Base-by-base conservation (phyloP, 2,888 invertebrate species). In the Emmelina monodactyla region DNA sequence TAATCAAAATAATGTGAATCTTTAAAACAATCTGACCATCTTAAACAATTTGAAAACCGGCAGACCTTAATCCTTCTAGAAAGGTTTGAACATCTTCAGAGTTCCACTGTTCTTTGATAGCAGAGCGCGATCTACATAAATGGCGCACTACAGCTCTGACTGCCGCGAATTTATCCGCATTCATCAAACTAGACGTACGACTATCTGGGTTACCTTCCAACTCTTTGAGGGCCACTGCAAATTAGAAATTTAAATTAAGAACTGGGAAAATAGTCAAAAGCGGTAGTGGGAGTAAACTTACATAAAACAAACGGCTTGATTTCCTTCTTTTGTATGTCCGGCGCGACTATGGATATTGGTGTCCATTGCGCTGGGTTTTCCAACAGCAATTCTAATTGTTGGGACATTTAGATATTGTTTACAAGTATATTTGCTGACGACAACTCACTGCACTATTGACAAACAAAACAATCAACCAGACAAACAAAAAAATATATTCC, bases 291-390 rank as follows among this genome's bases (percentile, higher is more conserved):
- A n/a, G n/a, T 3, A 10, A 25, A 68, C 73, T 60, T 53, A 78
- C 78, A 39, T 40, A 66, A 55, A 42, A 76, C 71, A 50, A 69
- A 79, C 0, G 78, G 79, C 53, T 73, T 78, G 19, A 79, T 73
- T 43, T 79, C 78, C 37, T 78, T 79, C 40, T 57, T 71, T 40
- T 72, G 71, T 47, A 79, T 70, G 47, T 76, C 72, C 13, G 75
- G 71, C 2, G 75, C 63, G 5, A 79, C 51, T 32, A 55, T 59
- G 1, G 51, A 52, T 12, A 75, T 58, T 11, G 66, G 39, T 10
- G 41, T 49, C 79, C 79, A 79, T 53, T 72, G 75, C 0, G 59
- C 53, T 3, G 63, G 57, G 44, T 55, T 67, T 35, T 79, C 79
- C 10, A 68, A 62, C 38, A 79, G 43, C 45, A 79, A 52, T 58